Conservation (phyloP, 1,140 invertebrate genomes). For the Archegozetes longisetosus region DNA sequence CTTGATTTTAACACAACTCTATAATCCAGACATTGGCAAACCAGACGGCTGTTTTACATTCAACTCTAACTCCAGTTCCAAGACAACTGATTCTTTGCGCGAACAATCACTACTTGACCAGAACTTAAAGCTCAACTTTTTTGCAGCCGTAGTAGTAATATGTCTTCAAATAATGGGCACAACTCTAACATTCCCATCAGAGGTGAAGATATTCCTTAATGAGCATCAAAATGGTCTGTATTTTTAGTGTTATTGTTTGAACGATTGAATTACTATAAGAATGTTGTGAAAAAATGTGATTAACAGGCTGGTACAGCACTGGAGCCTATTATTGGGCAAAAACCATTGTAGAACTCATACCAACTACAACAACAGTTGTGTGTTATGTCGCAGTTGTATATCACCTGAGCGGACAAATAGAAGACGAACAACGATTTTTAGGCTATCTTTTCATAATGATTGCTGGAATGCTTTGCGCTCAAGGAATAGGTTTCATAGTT, state of each 20-base stretch:
- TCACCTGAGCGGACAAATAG: neutral
- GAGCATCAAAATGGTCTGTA: slow-evolving; percentile 4
- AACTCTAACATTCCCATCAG: neutral
- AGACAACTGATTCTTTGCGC: neutral
- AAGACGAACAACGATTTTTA: neutral
- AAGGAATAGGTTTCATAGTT: neutral
- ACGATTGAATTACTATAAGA: neutral
- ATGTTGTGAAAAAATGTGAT: neutral
- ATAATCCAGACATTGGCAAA: neutral
- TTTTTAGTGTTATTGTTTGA: neutral
- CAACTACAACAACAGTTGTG: neutral
- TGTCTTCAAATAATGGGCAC: neutral
- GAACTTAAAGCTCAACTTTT: neutral
- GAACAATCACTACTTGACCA: neutral
- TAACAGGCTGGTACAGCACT: neutral
- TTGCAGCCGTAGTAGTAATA: neutral
- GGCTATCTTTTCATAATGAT: neutral
- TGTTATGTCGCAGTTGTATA: neutral
- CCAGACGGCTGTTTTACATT: neutral
- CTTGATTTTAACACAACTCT: slow-evolving; percentile 10
- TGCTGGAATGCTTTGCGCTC: neutral
- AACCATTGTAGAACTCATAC: neutral
- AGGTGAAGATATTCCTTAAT: neutral
- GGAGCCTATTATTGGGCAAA: neutral
- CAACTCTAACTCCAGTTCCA: neutral